A percentile compares a stretch with the other conserved stretches of the same genome.
These are phyloP conservation scores for Syndactyla subalaris DNA, from an alignment of 2,797 vertebrate species.

Conservation along the genomic window DNA sequence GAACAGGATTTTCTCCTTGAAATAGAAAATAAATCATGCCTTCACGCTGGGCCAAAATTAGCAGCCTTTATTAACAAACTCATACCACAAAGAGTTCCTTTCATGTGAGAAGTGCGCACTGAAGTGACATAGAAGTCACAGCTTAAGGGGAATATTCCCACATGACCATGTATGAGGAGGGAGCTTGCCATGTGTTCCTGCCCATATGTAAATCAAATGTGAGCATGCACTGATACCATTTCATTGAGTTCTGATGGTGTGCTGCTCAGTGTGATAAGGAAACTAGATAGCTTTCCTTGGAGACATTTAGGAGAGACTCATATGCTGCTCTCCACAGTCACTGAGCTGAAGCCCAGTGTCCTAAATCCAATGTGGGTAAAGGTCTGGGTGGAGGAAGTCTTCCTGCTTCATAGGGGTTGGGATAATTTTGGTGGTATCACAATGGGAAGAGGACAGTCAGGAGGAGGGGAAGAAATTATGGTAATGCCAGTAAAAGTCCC, in stretches of 20 bases:
- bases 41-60: background rate
- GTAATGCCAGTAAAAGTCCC: background rate
- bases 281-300: background rate
- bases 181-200: background rate
- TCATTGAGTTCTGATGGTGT: background rate
- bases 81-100: background rate
- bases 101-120: background rate
- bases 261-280: background rate
- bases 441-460: background rate
- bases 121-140: background rate
- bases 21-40: background rate
- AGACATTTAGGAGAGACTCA: background rate
- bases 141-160: background rate
- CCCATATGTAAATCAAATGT: background rate
- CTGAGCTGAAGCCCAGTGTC: background rate
- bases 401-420: background rate
- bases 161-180: background rate
- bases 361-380: background rate
- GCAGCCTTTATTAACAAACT: background rate
- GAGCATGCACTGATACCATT: background rate
- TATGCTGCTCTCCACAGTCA: background rate
- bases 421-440: background rate
- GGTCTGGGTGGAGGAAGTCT: background rate
- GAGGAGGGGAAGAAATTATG: background rate
- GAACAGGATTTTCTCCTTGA: background rate